Evolutionary conservation across 2,113 vertebrate genomes (phyloP).

Genomic region (Elaphurus davidianus): DNA sequence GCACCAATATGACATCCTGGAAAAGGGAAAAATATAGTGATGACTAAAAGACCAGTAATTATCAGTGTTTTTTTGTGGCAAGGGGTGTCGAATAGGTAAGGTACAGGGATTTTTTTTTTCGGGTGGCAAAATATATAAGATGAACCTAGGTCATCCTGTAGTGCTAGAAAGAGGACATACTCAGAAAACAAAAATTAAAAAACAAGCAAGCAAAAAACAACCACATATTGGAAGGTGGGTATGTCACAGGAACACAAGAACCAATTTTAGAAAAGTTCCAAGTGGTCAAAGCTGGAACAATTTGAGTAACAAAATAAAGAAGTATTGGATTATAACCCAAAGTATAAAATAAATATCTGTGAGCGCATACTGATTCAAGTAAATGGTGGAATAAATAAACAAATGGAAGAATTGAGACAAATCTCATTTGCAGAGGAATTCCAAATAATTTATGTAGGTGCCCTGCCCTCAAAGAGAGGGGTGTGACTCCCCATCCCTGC

Average conservation of each 20-base stretch:
- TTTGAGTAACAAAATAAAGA: not conserved
- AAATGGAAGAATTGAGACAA: not conserved
- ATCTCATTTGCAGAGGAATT: not conserved
- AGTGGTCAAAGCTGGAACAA: not conserved
- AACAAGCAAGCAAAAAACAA: not conserved
- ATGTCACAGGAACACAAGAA: not conserved
- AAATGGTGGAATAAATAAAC: not conserved
- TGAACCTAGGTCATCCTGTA: not conserved
- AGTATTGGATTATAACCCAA: not conserved
- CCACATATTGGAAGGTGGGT: too few species aligned
- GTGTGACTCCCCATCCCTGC: accelerated
- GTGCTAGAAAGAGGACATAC: not conserved
- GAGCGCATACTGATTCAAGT: not conserved
- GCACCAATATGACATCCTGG: not conserved
- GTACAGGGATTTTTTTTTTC: not conserved
- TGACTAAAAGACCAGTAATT: not conserved
- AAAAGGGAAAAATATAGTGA: not conserved
- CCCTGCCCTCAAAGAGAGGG: not conserved
- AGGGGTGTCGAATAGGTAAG: not conserved
- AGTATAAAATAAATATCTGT: not conserved
- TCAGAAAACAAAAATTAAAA: not conserved
- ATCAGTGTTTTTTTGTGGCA: not conserved
- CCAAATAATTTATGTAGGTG: not conserved
- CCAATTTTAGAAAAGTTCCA: not conserved
- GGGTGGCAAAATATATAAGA: not conserved